Conservation (phyloP, 2,888 invertebrate species). For the Catotricha subobsoleta region DNA sequence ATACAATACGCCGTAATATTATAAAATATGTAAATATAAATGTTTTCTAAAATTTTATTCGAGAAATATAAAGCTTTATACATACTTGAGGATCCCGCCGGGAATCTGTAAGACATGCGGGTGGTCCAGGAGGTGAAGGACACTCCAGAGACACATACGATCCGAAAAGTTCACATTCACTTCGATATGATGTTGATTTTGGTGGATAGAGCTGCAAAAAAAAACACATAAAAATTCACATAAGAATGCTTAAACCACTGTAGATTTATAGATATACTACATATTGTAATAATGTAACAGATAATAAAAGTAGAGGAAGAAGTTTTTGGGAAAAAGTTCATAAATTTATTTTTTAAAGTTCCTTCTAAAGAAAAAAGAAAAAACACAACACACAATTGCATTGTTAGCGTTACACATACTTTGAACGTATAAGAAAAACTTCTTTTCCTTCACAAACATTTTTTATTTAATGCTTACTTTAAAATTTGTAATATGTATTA, state of each 20-base stretch:
- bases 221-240: background rate
- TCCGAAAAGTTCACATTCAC: slow-evolving; percentile 20
- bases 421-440: too few relatives aligned
- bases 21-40: too few relatives aligned
- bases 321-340: too few relatives aligned
- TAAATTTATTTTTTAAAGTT: background rate
- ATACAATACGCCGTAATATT: too few relatives aligned
- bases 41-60: too few relatives aligned
- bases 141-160: slow-evolving; percentile 21
- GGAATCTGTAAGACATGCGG: slow-evolving; percentile 19
- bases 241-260: background rate
- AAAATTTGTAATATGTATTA: too few relatives aligned
- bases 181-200: slow-evolving; percentile 17
- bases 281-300: background rate
- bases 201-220: slow-evolving; percentile 18
- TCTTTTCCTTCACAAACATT: too few relatives aligned
- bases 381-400: too few relatives aligned
- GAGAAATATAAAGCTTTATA: too few relatives aligned
- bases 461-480: too few relatives aligned
- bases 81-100: slow-evolving; percentile 20
- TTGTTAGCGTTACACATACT: too few relatives aligned
- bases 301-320: background rate
- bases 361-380: too few relatives aligned
- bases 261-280: background rate
- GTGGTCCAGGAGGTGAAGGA: slow-evolving; percentile 21